A percentile compares a stretch with the other conserved stretches of the same genome.
phyloP scores from a whole-genome alignment of 2,113 vertebrate genomes.

The Dipodomys stephensi region DNA sequence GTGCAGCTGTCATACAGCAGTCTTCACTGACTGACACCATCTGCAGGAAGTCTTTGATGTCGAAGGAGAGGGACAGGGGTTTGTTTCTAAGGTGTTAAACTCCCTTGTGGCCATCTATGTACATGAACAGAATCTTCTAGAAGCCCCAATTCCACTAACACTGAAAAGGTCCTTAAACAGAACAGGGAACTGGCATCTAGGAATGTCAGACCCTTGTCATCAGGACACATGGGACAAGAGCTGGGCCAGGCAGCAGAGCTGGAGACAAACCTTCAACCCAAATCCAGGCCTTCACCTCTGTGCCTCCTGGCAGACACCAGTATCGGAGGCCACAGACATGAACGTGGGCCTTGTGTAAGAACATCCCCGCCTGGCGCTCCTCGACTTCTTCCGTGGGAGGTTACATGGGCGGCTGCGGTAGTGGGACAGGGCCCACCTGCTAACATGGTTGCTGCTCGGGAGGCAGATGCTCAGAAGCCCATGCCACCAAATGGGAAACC shows the following conservation, averaged over 20 bases:
- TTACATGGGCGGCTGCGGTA: neutral
- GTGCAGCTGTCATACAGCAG: too few relatives aligned
- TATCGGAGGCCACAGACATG: neutral
- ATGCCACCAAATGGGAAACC: neutral
- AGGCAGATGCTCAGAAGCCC: too few relatives aligned
- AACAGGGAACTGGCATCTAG: neutral
- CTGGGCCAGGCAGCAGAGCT: neutral
- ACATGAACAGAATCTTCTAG: neutral
- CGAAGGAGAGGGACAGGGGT: neutral
- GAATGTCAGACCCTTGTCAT: rapidly evolving
- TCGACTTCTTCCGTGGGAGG: neutral
- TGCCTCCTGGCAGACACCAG: neutral
- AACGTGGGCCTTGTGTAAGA: neutral
- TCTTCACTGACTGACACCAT: neutral
- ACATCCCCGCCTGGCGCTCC: too few relatives aligned
- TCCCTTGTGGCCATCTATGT: neutral
- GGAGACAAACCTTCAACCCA: neutral
- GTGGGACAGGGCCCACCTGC: neutral
- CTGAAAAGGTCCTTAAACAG: neutral
- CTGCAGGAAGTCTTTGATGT: neutral
- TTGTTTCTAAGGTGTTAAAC: neutral
- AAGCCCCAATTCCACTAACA: neutral
- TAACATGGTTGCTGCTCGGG: neutral
- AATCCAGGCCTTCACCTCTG: too few relatives aligned
- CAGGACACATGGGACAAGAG: too few relatives aligned